These are phyloP conservation scores for Rallus limicola DNA, from an alignment of 2,113 vertebrate species.

Conservation along the genomic window DNA sequence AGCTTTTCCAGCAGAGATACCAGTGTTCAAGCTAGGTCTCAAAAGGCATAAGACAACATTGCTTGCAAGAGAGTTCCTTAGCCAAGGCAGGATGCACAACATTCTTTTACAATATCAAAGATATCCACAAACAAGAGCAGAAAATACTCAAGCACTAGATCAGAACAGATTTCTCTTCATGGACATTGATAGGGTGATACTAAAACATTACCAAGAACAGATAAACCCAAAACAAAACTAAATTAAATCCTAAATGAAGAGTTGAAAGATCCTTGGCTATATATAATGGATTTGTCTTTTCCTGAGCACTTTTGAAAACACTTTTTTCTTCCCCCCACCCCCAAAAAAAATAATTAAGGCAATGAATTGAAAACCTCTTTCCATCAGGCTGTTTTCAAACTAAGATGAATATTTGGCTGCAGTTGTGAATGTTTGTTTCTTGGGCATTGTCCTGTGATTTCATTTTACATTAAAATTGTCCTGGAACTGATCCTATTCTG, in stretches of 20 bases:
- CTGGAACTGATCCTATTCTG: not conserved
- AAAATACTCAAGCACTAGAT: not conserved
- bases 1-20: not conserved
- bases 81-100: not conserved
- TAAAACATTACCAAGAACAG: not conserved
- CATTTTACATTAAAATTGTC: not conserved
- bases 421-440: not conserved
- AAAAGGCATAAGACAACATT: not conserved
- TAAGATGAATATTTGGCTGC: not conserved
- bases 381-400: not conserved
- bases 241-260: not conserved
- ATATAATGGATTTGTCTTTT: not conserved
- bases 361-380: not conserved
- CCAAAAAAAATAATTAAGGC: not conserved
- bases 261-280: not conserved
- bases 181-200: not conserved
- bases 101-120: not conserved
- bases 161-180: not conserved
- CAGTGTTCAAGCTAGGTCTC: not conserved
- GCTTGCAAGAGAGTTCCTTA: not conserved
- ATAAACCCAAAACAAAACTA: too few species aligned
- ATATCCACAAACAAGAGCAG: not conserved
- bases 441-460: not conserved
- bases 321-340: fast-evolving
- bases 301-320: not conserved